These are phyloP conservation scores for Cisticola juncidis DNA, from an alignment of 2,113 vertebrate genomes.

Conservation along the genomic window DNA sequence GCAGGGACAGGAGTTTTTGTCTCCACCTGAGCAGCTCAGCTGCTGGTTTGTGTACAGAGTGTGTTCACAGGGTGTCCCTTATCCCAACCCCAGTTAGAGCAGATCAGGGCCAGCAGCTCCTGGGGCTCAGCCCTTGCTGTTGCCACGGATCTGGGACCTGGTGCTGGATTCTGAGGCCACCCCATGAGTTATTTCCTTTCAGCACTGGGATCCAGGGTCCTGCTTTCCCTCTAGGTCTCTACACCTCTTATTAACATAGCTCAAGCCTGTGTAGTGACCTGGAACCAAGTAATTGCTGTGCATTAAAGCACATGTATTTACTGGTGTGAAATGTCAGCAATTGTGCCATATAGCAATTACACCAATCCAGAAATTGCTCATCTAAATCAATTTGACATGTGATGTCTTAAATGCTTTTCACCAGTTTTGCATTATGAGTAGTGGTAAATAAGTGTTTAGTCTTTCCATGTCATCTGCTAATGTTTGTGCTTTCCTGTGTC, in stretches of 20 bases:
- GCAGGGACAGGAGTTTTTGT: background rate
- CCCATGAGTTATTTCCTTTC: background rate
- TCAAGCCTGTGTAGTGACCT: background rate
- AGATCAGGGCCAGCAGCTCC: background rate
- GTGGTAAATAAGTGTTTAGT: background rate
- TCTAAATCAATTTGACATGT: background rate
- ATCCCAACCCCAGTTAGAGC: accelerated
- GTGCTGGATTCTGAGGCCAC: background rate
- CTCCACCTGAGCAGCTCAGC: background rate
- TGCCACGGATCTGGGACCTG: background rate
- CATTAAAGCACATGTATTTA: background rate
- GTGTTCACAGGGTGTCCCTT: background rate
- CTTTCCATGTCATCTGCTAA: background rate
- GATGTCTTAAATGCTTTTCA: background rate
- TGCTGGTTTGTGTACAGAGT: accelerated
- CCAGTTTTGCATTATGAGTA: background rate
- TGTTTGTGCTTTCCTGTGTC: background rate
- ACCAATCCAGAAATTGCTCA: background rate
- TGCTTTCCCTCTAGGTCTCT: background rate
- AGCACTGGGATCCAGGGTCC: background rate
- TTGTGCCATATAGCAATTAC: background rate
- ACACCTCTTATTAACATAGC: background rate
- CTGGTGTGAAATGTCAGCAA: background rate
- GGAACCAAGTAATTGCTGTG: background rate
- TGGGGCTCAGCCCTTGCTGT: background rate